Conservation (phyloP, 2,797 vertebrate species). For the Coregonus sp. region DNA sequence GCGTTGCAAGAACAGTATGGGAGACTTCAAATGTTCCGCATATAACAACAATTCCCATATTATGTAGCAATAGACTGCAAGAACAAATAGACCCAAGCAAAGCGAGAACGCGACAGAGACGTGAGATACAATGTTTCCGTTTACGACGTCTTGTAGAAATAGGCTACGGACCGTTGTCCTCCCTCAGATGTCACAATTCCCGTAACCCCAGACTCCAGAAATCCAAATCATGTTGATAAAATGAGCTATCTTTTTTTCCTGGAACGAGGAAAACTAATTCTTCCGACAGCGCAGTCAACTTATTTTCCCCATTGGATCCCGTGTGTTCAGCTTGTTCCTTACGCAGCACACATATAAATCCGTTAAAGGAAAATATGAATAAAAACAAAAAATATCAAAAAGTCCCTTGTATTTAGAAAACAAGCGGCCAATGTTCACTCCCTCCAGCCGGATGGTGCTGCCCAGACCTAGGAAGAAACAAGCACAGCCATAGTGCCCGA, state of each 20-base stretch:
- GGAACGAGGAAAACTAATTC: constrained; percentile 51
- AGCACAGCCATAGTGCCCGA: constrained; percentile 49
- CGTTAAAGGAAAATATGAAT: constrained; percentile 25
- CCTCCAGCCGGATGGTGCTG: constrained; percentile 59
- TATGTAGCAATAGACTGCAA: constrained; percentile 48
- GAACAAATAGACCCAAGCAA: constrained; percentile 41
- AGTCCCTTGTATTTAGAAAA: constrained; percentile 44
- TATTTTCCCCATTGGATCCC: constrained; percentile 62
- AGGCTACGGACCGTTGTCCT: constrained; percentile 28
- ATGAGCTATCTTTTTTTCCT: constrained; percentile 45
- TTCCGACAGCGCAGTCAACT: constrained; percentile 55
- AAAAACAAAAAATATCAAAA: constrained; percentile 46
- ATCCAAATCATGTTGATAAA: constrained; percentile 58
- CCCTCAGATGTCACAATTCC: constrained; percentile 60
- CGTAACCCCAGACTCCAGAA: constrained; percentile 33
- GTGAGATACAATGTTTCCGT: constrained; percentile 20
- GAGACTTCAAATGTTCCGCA: constrained; percentile 32
- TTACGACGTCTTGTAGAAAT: constrained; percentile 2
- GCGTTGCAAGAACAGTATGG: constrained; percentile 14
- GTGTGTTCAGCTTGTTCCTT: constrained; percentile 19
- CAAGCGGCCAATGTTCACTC: constrained; percentile 51
- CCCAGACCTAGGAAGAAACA: constrained; percentile 52
- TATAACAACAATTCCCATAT: constrained; percentile 25
- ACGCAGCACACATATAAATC: constrained; percentile 26
- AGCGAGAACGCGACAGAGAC: constrained; percentile 47